Conservation (phyloP, 1,140 invertebrate genomes). For the Batillaria attramentaria region DNA sequence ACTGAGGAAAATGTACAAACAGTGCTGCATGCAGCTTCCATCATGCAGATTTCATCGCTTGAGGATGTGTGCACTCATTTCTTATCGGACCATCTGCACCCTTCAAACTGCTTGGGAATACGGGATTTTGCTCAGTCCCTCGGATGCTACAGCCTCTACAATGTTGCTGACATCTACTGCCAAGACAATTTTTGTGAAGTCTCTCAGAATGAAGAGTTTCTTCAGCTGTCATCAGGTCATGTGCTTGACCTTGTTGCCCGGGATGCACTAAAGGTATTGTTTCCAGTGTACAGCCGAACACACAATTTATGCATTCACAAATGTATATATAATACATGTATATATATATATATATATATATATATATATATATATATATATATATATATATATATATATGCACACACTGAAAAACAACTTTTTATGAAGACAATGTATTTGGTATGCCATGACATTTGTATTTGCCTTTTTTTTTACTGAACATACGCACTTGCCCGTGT, state of each 20-base stretch:
- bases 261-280: conserved; percentile 33
- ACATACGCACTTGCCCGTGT: no score
- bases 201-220: conserved; percentile 46
- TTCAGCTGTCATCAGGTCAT: conserved; percentile 38
- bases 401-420: no score
- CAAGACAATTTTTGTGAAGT: conserved; percentile 45
- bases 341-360: not conserved
- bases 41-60: conserved; percentile 86
- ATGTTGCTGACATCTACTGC: conserved; percentile 39
- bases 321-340: not conserved
- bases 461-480: no score
- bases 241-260: conserved; percentile 29
- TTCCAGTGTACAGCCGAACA: not conserved
- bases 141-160: conserved; percentile 40
- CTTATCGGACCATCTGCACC: conserved; percentile 88
- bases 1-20: conserved; percentile 80
- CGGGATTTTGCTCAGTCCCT: conserved; percentile 90
- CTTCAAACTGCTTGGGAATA: conserved; percentile 92
- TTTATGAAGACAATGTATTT: no score
- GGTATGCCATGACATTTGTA: no score
- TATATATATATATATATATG: not conserved
- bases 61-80: conserved; percentile 89
- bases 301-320: not conserved
- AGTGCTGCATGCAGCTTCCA: conserved; percentile 86
- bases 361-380: not conserved